These are phyloP conservation scores for Epinephelus cyanopodus DNA, from an alignment of 2,113 vertebrate genomes.

Conservation along the genomic window DNA sequence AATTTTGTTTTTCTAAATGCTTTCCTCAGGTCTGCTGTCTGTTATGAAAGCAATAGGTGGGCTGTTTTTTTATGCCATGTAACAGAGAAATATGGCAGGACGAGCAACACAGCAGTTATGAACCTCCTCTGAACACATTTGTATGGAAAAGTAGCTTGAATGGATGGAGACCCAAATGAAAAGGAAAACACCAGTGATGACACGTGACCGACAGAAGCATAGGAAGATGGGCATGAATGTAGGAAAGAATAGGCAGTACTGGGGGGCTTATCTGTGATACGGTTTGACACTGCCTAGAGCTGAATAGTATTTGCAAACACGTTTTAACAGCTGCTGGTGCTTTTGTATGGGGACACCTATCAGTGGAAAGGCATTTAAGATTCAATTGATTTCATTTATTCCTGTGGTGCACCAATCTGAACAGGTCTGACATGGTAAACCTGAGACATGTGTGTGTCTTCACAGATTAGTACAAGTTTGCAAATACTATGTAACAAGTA, in stretches of 20 bases:
- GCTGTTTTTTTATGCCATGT: conserved; percentile 9
- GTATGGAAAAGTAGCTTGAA: conserved; percentile 80
- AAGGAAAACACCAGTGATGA: conserved; percentile 52
- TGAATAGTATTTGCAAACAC: conserved; percentile 58
- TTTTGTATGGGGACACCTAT: background rate
- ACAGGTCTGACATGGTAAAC: background rate
- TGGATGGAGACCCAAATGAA: conserved; percentile 58
- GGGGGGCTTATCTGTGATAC: background rate
- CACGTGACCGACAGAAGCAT: conserved; percentile 53
- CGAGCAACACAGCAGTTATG: conserved; percentile 35
- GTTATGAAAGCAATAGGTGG: conserved; percentile 32
- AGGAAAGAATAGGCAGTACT: conserved; percentile 51
- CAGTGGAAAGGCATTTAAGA: background rate
- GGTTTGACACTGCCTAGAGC: conserved; percentile 5
- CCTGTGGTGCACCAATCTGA: background rate
- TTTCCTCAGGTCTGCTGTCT: conserved; percentile 18
- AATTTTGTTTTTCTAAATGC: background rate
- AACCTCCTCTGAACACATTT: conserved; percentile 76
- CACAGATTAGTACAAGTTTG: conserved; percentile 12
- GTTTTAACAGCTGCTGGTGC: background rate
- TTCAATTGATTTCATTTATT: background rate
- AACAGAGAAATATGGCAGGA: conserved; percentile 57
- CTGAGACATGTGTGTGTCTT: background rate
- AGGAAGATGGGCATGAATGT: conserved; percentile 53
- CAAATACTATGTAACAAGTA: conserved; percentile 45